phyloP scores from a whole-genome alignment of 1,140 invertebrate species.

The Drosophila virilis region DNA sequence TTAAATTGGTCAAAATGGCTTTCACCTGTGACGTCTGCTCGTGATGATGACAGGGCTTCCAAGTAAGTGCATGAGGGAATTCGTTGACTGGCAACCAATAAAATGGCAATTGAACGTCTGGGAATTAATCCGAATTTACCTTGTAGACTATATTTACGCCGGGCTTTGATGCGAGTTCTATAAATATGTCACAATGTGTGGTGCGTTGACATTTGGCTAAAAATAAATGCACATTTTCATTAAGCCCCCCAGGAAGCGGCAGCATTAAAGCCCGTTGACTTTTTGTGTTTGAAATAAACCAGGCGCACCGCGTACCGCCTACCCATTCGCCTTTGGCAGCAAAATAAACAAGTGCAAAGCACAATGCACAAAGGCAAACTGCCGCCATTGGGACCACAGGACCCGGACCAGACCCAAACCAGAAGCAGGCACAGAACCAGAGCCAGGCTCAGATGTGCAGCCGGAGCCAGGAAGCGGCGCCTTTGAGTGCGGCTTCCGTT shows the following conservation, averaged over 20 bases:
- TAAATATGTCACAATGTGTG: conserved; percentile 5
- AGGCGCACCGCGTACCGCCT: neutral
- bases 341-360: conserved; percentile 47
- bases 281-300: conserved; percentile 10
- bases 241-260: conserved; percentile 31
- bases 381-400: conserved; percentile 40
- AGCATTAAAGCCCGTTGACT: conserved; percentile 43
- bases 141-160: neutral
- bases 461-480: neutral
- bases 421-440: neutral
- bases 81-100: neutral
- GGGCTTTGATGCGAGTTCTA: conserved; percentile 2
- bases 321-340: conserved; percentile 32
- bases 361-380: conserved; percentile 54
- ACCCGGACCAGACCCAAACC: conserved; percentile 9
- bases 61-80: neutral
- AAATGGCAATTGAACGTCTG: neutral
- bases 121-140: neutral
- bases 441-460: neutral
- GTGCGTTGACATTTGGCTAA: conserved; percentile 39
- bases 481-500: conserved; percentile 72
- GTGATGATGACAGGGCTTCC: too few species aligned
- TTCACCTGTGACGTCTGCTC: too few species aligned
- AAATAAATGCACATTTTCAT: conserved; percentile 49
- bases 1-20: too few species aligned